phyloP scores from a whole-genome alignment of 1,140 invertebrate species.

The Drosophila virilis region DNA sequence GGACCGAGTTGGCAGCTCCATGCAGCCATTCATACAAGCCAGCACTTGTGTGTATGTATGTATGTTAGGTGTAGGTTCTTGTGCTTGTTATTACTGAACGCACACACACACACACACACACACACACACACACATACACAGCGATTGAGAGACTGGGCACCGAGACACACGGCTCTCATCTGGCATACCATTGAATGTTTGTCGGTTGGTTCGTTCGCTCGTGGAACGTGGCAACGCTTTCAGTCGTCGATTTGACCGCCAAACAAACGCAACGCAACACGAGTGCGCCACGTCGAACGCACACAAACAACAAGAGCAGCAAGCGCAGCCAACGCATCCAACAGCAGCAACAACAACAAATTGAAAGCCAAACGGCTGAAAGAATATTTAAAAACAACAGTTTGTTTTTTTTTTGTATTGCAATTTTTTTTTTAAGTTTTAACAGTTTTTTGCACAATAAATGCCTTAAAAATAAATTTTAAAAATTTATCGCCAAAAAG shows the following conservation, averaged over 20 bases:
- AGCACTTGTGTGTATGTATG: neutral
- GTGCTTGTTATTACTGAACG: neutral
- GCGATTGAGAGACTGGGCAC: slow-evolving; percentile 5
- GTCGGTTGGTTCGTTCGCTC: slow-evolving; percentile 17
- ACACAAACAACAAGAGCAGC: slow-evolving; percentile 45
- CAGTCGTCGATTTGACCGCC: slow-evolving; percentile 80
- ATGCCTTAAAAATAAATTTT: slow-evolving; percentile 32
- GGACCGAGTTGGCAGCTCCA: slow-evolving; percentile 24
- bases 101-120: slow-evolving; percentile 12
- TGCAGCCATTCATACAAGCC: slow-evolving; percentile 37
- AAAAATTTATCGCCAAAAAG: neutral
- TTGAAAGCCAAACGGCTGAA: slow-evolving; percentile 10
- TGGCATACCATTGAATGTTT: slow-evolving; percentile 50
- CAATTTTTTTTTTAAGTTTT: slow-evolving; percentile 49
- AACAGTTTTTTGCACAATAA: slow-evolving; percentile 33
- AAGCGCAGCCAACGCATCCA: slow-evolving; percentile 31
- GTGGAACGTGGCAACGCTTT: slow-evolving; percentile 52
- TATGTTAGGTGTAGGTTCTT: slow-evolving; percentile 7
- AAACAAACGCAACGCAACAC: slow-evolving; percentile 74
- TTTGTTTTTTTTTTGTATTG: slow-evolving; percentile 43
- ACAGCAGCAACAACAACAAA: slow-evolving; percentile 15
- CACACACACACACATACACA: neutral
- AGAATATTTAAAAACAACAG: slow-evolving; percentile 26
- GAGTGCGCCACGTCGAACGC: slow-evolving; percentile 38
- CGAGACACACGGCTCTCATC: slow-evolving; percentile 17